Evolutionary conservation across 2,888 invertebrate species (phyloP), one percentile per base, ranked within the genome.

Genomic region (Drosophila paramelanica): DNA sequence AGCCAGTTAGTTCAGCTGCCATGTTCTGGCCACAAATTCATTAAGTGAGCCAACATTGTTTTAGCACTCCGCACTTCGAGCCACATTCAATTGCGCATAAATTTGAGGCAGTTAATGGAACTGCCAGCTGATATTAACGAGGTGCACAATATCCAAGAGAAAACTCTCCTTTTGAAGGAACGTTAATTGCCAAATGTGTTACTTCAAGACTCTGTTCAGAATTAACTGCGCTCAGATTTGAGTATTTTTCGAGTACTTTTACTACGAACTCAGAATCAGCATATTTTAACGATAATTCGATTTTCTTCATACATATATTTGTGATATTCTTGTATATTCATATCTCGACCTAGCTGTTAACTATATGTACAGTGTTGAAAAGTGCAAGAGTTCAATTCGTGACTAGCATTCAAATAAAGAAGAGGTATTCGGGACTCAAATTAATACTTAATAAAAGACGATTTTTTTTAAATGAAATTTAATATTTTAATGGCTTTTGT

Each of bases 1-100:
- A 53, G 58, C 31, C 50, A 53, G 58, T 59, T 57, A 39, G 43
- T 27, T 31, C 20, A 31, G 23, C 39, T 50, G 8, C 67, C 39
- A 41, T 20, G 38, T 39, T 36, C 38, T 46, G 33, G 20, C 71
- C 77, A 70, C 69, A 76, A 76, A 65, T 74, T 76, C 77, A 74
- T 74, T 70, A 74, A 56, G 46, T 53, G 27, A 38, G 43, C 38
- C 43, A 65, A 49, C 42, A 27, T 45, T 36, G 43, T 64, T 47
- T 31, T 41, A 33, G 55, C 45, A 55, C 23, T 23, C 23, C 23
- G 38, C 55, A 68, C 42, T 67, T 36, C 27, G 27, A 17, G 49
- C 41, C 41, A 38, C 25, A 68, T 46, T 61, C 38, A 68, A 58
- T 68, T 55, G 46, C 41, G 53, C 75, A 68, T 61, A 62, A 68